A percentile compares a stretch with the other conserved stretches of the same genome.
Conservation (phyloP, 2,113 vertebrate species). For the Chaetura pelagica region DNA sequence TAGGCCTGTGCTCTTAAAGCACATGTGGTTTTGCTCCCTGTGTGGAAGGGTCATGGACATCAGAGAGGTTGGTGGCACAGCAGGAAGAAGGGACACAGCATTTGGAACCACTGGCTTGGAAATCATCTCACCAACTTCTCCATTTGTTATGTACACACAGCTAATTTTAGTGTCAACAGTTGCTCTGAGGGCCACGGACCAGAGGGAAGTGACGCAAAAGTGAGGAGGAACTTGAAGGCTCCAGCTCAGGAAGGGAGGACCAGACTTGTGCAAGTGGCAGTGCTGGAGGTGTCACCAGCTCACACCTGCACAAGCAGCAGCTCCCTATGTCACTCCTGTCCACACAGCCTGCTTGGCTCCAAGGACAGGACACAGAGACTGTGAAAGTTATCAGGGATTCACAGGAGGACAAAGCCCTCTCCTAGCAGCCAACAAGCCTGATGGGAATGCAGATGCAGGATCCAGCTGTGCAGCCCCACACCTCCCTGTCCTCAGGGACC, state of each 20-base stretch:
- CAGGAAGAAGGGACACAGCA: not conserved
- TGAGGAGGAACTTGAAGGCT: not conserved
- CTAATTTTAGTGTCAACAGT: not conserved
- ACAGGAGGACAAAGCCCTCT: not conserved
- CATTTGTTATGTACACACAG: not conserved
- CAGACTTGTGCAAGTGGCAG: not conserved
- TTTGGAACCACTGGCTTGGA: not conserved
- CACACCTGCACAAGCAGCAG: not conserved
- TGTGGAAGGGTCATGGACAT: not conserved
- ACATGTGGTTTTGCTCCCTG: not conserved
- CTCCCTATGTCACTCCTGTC: not conserved
- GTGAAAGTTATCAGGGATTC: not conserved
- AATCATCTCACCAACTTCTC: not conserved
- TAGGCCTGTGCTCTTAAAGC: not conserved
- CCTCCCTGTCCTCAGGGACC: not conserved
- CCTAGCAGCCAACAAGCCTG: not conserved
- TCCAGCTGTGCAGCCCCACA: not conserved
- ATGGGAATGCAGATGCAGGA: not conserved
- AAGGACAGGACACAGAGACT: not conserved
- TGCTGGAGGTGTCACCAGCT: not conserved
- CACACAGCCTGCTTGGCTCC: not conserved
- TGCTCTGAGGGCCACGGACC: not conserved
- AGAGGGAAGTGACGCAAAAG: not conserved
- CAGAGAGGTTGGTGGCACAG: not conserved
- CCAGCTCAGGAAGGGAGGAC: not conserved